Base-by-base conservation (phyloP, 2,797 vertebrate species). In the Australoheros facetus region DNA sequence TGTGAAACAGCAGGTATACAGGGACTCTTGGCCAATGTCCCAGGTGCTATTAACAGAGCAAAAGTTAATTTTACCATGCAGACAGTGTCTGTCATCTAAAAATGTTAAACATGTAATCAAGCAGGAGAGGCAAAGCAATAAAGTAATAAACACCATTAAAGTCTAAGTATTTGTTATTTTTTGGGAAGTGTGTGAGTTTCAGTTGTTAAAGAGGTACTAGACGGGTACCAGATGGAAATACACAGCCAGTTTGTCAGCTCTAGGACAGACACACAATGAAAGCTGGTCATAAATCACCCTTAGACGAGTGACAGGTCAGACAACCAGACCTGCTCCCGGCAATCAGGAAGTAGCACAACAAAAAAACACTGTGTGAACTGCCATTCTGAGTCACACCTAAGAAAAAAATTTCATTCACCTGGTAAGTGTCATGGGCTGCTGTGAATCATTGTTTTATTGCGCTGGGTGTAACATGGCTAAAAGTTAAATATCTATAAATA, bases 341-440 rank as follows among this genome's bases (percentile, higher is more conserved):
- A 85, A 91, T 82, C 48, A 87, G 87, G 83, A 90, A 88, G 72
- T 64, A 53, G 82, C 86, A 48, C 2, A 80, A 83, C 19, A 87
- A 23, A 73, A 86, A 72, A 21, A 62, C 26, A 30, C 73, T 87
- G 78, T 72, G 81, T 73, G 23, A 59, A 60, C 71, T 19, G 11
- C 21, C 56, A 54, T 76, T 91, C 55, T 23, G 73, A 16, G 76
- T 79, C 85, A 84, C 85, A 82, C 82, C 79, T 71, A 28, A 59
- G 16, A 77, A 58, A 82, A 64, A 37, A 23, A 73, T 57, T 21
- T 54, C 21, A 48, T 5, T 81, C 75, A 83, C 74, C 66, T 78
- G 71, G 58, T 37, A 39, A 59, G 79, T 72, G 78, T 83, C 78
- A 86, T 71, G 10, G 28, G 42, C 58, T 62, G 56, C 28, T 55